Evolutionary conservation across 2,888 invertebrate species (phyloP).

Genomic region (Muschampia plurimacula): DNA sequence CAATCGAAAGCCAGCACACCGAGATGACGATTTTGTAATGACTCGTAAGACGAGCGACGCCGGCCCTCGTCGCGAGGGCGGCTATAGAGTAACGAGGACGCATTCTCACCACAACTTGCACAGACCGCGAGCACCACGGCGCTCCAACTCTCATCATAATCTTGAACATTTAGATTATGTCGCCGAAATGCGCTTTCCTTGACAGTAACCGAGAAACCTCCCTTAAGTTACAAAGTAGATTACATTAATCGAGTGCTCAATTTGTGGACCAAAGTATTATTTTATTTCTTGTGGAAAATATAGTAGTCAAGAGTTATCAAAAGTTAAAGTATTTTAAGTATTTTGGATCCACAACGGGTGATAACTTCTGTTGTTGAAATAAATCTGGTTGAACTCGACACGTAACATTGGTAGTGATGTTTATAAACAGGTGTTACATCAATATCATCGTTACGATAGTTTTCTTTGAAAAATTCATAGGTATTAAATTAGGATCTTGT

Average conservation of each 20-base stretch:
- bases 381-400: background rate
- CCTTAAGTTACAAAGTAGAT: conserved; percentile 55
- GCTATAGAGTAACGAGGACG: conserved; percentile 82
- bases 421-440: conserved; percentile 13
- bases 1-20: conserved; percentile 65
- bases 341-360: conserved; percentile 42
- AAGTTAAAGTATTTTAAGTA: conserved; percentile 28
- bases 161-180: conserved; percentile 87
- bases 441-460: conserved; percentile 18
- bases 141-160: conserved; percentile 88
- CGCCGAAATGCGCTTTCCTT: conserved; percentile 88
- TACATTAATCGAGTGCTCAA: conserved; percentile 73
- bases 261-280: conserved; percentile 81
- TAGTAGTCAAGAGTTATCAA: conserved; percentile 35
- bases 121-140: conserved; percentile 79
- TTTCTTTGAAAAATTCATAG: background rate
- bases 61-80: conserved; percentile 77
- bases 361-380: conserved; percentile 14
- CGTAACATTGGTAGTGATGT: conserved; percentile 25
- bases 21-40: conserved; percentile 68
- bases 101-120: conserved; percentile 88
- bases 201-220: conserved; percentile 66
- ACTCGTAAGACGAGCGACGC: conserved; percentile 73
- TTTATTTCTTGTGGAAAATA: conserved; percentile 54
- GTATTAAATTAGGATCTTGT: background rate